A percentile compares a stretch with the other conserved stretches of the same genome.
Conservation (phyloP, 2,797 vertebrate genomes). For the Liasis olivaceus region DNA sequence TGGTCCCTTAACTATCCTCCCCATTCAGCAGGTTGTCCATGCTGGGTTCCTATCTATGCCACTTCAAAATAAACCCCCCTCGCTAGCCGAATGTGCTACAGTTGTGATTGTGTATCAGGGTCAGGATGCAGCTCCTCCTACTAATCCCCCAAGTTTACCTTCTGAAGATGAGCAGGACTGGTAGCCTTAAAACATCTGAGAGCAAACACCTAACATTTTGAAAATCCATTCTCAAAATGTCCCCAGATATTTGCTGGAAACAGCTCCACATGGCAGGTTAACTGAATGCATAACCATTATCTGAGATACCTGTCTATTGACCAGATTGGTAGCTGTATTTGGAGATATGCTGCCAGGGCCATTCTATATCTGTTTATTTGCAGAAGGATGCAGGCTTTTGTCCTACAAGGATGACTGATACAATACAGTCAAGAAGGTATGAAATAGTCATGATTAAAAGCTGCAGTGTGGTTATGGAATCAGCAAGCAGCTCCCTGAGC, state of each 20-base stretch:
- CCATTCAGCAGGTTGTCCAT: neutral
- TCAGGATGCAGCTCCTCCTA: neutral
- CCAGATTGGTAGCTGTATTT: neutral
- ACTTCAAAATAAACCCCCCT: neutral
- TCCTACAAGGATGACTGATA: neutral
- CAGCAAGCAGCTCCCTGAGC: neutral
- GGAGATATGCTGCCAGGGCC: neutral
- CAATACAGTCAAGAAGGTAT: neutral
- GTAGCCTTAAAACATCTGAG: neutral
- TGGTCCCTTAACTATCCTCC: neutral
- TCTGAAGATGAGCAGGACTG: neutral
- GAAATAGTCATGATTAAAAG: neutral
- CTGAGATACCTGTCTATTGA: no score
- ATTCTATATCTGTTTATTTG: neutral
- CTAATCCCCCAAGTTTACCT: neutral
- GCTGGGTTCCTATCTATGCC: neutral
- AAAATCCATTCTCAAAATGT: neutral
- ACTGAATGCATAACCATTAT: no score
- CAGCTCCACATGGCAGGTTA: no score
- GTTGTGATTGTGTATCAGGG: neutral
- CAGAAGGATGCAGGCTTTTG: neutral
- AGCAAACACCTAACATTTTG: neutral
- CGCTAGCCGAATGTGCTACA: neutral
- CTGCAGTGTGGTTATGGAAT: neutral
- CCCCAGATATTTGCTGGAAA: no score